Conservation (phyloP, 2,113 vertebrate species). For the Pristiophorus japonicus region DNA sequence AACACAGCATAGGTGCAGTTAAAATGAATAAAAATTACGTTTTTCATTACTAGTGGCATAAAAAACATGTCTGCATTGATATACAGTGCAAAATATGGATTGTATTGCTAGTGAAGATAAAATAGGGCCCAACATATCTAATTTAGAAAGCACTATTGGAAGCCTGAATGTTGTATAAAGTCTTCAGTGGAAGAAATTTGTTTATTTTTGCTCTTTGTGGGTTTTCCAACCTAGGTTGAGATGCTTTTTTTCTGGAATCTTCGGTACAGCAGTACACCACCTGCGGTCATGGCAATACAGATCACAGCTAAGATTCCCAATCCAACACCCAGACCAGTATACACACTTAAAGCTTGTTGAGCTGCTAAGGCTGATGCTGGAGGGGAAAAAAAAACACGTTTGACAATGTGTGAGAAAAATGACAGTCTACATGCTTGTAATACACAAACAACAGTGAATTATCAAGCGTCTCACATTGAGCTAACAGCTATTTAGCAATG, state of each 20-base stretch:
- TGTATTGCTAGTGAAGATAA: not conserved
- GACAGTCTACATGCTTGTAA: not conserved
- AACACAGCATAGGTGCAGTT: not conserved
- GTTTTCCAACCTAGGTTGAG: constrained; percentile 11
- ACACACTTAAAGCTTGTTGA: not conserved
- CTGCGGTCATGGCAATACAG: not conserved
- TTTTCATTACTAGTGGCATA: not conserved
- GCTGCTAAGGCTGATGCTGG: not conserved
- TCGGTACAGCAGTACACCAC: not conserved
- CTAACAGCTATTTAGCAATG: not conserved
- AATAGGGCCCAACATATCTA: not conserved
- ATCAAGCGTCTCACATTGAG: not conserved
- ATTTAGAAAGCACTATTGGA: constrained; percentile 15
- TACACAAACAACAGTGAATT: not conserved
- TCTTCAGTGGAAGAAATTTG: not conserved
- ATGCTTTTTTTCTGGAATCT: constrained; percentile 10
- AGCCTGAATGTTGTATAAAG: not conserved
- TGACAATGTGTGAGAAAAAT: not conserved
- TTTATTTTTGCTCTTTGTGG: not conserved
- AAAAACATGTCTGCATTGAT: too few species aligned
- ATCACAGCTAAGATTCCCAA: constrained; percentile 18
- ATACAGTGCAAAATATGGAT: not conserved
- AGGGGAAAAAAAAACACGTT: not conserved
- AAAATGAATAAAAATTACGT: not conserved
- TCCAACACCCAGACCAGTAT: not conserved